A percentile compares a stretch with the other conserved stretches of the same genome.
Conservation (phyloP, 92 coral and sea anemone genomes). For the Actinernus sp. region DNA sequence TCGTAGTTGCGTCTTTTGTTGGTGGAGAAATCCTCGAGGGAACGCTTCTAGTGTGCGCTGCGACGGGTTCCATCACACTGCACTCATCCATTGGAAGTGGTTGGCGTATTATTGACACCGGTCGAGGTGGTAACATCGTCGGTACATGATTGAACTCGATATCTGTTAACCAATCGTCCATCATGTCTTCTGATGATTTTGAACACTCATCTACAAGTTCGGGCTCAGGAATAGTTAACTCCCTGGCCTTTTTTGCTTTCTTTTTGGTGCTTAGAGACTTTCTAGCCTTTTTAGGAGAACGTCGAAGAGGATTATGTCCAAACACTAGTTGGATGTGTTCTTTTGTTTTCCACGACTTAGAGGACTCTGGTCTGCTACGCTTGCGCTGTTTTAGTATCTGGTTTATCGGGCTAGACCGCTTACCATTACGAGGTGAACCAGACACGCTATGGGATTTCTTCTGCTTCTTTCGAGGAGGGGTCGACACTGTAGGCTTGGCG, state of each 20-base stretch:
- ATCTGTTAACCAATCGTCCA: slow-evolving; percentile 47
- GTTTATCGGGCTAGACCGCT: slow-evolving; percentile 86
- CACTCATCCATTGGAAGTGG: no score
- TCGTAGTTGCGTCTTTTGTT: background rate
- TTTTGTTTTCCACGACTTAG: background rate
- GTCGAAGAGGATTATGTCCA: background rate
- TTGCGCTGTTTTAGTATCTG: slow-evolving; percentile 95
- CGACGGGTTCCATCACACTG: background rate
- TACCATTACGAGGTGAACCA: slow-evolving; percentile 57
- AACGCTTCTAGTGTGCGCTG: background rate
- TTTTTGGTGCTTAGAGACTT: background rate
- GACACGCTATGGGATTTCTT: slow-evolving; percentile 35
- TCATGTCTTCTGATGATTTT: slow-evolving; percentile 55
- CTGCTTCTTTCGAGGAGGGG: slow-evolving; percentile 57
- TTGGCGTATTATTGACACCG: no score
- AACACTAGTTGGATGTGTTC: background rate
- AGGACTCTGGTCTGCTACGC: slow-evolving; percentile 28
- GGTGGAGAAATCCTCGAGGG: slow-evolving; percentile 18
- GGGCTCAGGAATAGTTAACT: slow-evolving; percentile 6
- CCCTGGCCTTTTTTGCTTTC: background rate
- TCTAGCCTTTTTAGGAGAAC: background rate
- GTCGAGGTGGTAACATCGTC: slow-evolving; percentile 1
- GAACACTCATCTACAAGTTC: slow-evolving; percentile 37
- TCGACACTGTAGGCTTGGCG: slow-evolving; percentile 35
- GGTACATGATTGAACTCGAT: slow-evolving; percentile 22